Base-by-base conservation (phyloP, 2,888 invertebrate species). In the Epiblema foenella region DNA sequence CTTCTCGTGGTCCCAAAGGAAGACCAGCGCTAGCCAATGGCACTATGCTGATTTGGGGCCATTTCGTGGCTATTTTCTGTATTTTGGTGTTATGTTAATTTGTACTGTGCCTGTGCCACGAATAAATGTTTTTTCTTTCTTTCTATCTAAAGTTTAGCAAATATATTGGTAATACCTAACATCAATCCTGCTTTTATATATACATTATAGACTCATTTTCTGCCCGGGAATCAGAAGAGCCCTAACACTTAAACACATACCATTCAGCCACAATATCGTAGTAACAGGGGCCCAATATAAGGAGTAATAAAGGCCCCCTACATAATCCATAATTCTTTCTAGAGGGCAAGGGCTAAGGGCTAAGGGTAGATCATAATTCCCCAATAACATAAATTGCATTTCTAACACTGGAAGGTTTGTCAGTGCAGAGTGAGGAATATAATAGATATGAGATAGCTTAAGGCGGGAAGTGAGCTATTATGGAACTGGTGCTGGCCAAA, bases 361-460 rank as follows among this genome's bases (percentile, higher is more conserved):
- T 76, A 76, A 62, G 72, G 76, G 76, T 75, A 69, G 73, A 78
- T 78, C 83, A 85, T 83, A 82, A 80, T 81, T 84, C 84, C 84
- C 79, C 80, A 85, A 89, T 85, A 83, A 84, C 81, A 83, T 83
- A 88, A 89, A 89, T 89, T 89, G 85, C 88, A 83, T 84, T 86
- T 85, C 81, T 82, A 85, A 83, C 80, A 81, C 77, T 79, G 49
- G 56, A 18, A 17, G 39, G 37, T 58, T 18, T 18, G 11, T 57
- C 33, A 17, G 15, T 46, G 24, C 51, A 67, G 67, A 39, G 11
- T 33, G 12, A 59, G 20, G 17, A 39, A 57, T 56, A 17, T 56
- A 7, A 17, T 46, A 54, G 54, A 64, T 39, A 9, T 9, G 20
- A n/a, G n/a, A n/a, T 24, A 7, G 20, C 18, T 18, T 24, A 15